Evolutionary conservation across 2,888 invertebrate genomes (phyloP), one percentile per base, ranked within the genome.

Genomic region (Dusona sp.): DNA sequence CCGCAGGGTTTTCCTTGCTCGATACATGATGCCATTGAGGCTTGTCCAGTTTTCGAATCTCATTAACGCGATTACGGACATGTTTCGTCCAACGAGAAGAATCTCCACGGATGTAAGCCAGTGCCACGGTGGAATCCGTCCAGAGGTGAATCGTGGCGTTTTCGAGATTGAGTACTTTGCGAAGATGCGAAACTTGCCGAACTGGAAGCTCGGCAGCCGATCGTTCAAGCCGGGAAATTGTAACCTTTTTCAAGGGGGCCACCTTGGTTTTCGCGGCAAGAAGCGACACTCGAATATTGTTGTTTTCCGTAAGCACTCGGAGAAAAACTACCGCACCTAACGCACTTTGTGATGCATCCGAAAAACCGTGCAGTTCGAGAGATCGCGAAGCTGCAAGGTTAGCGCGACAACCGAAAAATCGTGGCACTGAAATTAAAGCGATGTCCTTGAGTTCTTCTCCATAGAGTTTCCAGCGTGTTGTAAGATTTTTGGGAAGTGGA

Each of bases 21-120:
- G 79, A 79, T 1, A 92, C 88, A 80, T 92, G 90, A 68, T 83
- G 64, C 91, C 91, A 90, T 8, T 86, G 68, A 0, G 87, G 73
- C 19, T 73, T 64, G 9, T 83, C 33, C 8, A 88, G 68, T 1
- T 73, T 68, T 57, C 88, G 87, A 3, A 91, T 90, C 65, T 84
- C 68, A 9, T 88, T 68, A 4, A 91, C 89, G 33, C 90, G 67
- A 67, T 91, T 91, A 9, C 84, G 83, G 0, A 91, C 88, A 80
- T 88, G 90, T 3, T 89, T 87, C 38, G 91, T 90, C 87, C 89
- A 90, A 3, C 85, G 33, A n/a, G 54, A 57, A 2, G 87, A 84
- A 51, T 90, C 87, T 16, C 87, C 73, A 9, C 16, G 33, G 13
- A 87, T 57, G 61, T 83, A 88, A 4, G 86, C 82, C 19, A 88